These are phyloP conservation scores for Scleropages formosus DNA, from an alignment of 2,797 vertebrate species.

Conservation along the genomic window DNA sequence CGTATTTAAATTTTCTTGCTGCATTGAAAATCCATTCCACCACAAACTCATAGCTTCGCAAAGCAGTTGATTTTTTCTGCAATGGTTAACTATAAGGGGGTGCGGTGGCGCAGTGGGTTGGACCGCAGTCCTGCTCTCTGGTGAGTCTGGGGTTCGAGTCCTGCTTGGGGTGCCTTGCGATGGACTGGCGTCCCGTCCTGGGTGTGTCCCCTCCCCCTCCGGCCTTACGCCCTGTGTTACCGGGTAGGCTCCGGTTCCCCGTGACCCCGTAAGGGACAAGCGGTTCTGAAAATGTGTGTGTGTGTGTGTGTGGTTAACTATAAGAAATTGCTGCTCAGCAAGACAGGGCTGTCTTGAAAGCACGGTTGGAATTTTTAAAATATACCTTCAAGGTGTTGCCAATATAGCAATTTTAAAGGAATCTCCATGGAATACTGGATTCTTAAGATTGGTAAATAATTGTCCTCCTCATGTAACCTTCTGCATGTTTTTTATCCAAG, in stretches of 20 bases:
- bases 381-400: neutral
- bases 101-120: too few species aligned
- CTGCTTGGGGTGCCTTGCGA: too few species aligned
- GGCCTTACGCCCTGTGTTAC: too few species aligned
- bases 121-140: too few species aligned
- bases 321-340: neutral
- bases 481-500: neutral
- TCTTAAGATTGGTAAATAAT: neutral
- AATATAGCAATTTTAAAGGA: neutral
- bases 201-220: too few species aligned
- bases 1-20: slow-evolving; percentile 8
- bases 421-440: neutral
- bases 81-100: too few species aligned
- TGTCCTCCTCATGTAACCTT: neutral
- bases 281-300: too few species aligned
- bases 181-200: too few species aligned
- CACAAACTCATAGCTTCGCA: slow-evolving; percentile 3
- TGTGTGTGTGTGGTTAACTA: too few species aligned
- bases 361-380: neutral
- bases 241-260: too few species aligned
- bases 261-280: too few species aligned
- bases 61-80: neutral
- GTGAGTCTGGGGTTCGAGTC: too few species aligned
- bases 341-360: neutral
- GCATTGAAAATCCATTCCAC: slow-evolving; percentile 2